Percentiles rank a stretch among this genome's conserved stretches.
Conservation (phyloP, 1,140 invertebrate genomes). For the Maconellicoccus hirsutus region DNA sequence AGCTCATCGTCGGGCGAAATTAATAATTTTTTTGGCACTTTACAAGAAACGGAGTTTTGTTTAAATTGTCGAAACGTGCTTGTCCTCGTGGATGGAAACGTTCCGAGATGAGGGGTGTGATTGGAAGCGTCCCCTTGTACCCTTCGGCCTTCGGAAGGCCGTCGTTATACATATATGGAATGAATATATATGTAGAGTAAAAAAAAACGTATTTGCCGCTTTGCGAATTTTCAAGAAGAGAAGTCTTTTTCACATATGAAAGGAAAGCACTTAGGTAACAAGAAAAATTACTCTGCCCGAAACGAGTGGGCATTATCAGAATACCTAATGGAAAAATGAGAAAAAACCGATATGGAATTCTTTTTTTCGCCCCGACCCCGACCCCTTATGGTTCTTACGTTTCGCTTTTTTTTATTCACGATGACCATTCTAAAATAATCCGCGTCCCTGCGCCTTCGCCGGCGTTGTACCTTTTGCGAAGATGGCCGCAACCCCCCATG, state of each 20-base stretch:
- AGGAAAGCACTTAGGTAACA: constrained; percentile 7
- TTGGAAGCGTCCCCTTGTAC: too few relatives aligned
- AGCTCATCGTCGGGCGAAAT: not conserved
- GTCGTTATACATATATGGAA: too few relatives aligned
- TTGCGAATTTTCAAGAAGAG: not conserved
- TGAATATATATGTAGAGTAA: not conserved
- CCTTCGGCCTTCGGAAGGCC: too few relatives aligned
- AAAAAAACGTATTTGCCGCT: not conserved
- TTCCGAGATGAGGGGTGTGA: too few relatives aligned
- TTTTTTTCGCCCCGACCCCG: not conserved
- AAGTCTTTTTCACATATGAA: constrained; percentile 9
- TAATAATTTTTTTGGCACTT: not conserved
- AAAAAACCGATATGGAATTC: constrained; percentile 9
- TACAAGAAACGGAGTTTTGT: not conserved
- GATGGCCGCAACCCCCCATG: too few relatives aligned
- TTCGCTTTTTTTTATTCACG: not conserved
- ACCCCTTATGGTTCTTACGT: too few relatives aligned
- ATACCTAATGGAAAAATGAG: constrained; percentile 9
- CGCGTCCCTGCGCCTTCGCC: not conserved
- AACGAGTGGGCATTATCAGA: constrained; percentile 7
- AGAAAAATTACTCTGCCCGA: constrained; percentile 7
- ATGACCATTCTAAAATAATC: constrained; percentile 9
- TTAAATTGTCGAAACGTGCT: not conserved
- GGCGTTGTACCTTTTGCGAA: not conserved
- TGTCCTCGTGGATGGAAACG: not conserved